Base-by-base conservation (phyloP, 2,888 invertebrate species). In the Rapana venosa region DNA sequence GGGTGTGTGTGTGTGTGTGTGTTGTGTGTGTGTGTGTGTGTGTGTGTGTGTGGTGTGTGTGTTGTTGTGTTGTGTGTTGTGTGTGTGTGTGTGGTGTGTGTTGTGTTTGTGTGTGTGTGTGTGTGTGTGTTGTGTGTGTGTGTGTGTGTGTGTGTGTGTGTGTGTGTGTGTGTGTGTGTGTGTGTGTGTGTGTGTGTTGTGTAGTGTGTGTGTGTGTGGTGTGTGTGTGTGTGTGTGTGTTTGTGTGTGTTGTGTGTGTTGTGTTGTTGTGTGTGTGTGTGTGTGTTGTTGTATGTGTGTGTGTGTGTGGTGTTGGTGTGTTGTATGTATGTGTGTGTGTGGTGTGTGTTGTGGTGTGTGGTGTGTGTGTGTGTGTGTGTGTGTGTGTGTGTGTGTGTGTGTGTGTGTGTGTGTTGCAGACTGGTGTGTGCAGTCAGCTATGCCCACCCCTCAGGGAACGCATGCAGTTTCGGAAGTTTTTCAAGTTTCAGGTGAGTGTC, bases 351-450 rank as follows among this genome's bases (percentile, higher is more conserved):
- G n/a, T n/a, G n/a, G n/a, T n/a, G n/a, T n/a, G n/a, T n/a, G n/a
- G n/a, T 32, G 11, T 1, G 77, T 32, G 17, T 77, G 70, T 5
- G 32, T 32, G 30, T 32, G 77, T 35, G 32, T 77, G 5, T 32
- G 30, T 30, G 30, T 30, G 11, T 20, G 32, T 30, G 32, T 32
- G 30, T 30, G 70, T 30, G 30, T 4, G 77, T 8, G 70, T 1
- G 11, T 8, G 70, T 1, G 32, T 1, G 17, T 32, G 70, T 74
- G 74, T 74, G 30, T 93, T 93, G 85, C 95, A 98, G 98, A 95
- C 97, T 99, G 93, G 98, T 99, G 2, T 99, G 99, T 96, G 98
- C 99, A 96, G 99, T 99, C 2, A 98, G 97, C 92, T 99, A 99
- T 96, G 97, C 97, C 95, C 98, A 98, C 97, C 97, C 88, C 97